Evolutionary conservation across 1,140 invertebrate species (phyloP).

Genomic region (Lucilia cuprina): DNA sequence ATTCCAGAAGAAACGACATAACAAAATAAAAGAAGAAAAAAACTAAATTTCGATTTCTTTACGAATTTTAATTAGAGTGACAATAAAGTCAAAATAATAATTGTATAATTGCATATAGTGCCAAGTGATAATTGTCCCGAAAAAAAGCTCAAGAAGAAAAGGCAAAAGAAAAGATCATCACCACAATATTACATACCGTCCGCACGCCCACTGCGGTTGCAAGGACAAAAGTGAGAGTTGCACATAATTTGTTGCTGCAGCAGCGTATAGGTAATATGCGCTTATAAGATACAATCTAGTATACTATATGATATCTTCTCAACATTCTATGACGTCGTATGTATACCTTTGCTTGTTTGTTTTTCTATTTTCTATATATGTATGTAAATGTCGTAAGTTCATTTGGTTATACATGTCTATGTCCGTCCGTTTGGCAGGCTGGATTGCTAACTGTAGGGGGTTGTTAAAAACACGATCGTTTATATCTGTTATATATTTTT

Average conservation of each 20-base stretch:
- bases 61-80: neutral
- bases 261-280: constrained; percentile 12
- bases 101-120: neutral
- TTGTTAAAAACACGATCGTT: neutral
- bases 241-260: constrained; percentile 18
- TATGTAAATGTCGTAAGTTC: too few species aligned
- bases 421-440: too few species aligned
- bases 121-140: neutral
- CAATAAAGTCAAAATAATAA: neutral
- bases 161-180: neutral
- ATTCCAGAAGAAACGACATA: constrained; percentile 35
- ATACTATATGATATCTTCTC: too few species aligned
- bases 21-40: constrained; percentile 26
- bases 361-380: too few species aligned
- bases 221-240: constrained; percentile 34
- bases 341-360: neutral
- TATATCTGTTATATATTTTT: neutral
- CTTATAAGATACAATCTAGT: too few species aligned
- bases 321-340: neutral
- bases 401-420: too few species aligned
- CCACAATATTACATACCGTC: neutral
- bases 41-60: constrained; percentile 26
- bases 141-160: neutral
- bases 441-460: neutral
- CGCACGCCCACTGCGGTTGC: constrained; percentile 22